phyloP scores from a whole-genome alignment of 2,113 vertebrate species.

The Prionailurus bengalensis region DNA sequence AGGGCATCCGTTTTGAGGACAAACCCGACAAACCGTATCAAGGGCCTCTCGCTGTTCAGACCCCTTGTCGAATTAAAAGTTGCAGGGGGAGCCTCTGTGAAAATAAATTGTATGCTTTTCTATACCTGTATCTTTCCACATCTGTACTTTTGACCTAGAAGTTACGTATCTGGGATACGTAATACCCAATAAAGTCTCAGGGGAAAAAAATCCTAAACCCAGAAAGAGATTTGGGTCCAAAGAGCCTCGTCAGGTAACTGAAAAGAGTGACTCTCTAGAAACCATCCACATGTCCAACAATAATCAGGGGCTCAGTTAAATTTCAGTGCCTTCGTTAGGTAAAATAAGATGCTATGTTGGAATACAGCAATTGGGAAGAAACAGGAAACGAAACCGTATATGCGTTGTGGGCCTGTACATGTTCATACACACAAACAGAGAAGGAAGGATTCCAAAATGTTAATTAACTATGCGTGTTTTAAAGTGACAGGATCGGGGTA shows the following conservation, averaged over 20 bases:
- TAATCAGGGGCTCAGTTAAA: not conserved
- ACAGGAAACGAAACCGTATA: not conserved
- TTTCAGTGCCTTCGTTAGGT: not conserved
- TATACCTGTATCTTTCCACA: not conserved
- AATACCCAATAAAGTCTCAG: not conserved
- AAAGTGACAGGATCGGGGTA: not conserved
- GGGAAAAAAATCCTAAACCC: not conserved
- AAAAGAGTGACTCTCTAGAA: not conserved
- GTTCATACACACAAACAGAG: not conserved
- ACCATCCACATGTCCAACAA: not conserved
- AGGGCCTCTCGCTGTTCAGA: not conserved
- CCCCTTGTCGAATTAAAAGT: not conserved
- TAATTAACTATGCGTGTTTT: not conserved
- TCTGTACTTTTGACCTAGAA: not conserved
- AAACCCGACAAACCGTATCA: not conserved
- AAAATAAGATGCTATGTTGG: not conserved
- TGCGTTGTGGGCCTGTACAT: rapidly evolving
- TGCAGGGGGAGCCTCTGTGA: not conserved
- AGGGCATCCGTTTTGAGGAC: not conserved
- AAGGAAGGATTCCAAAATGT: not conserved
- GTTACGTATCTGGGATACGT: not conserved
- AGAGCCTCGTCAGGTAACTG: not conserved
- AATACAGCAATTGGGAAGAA: not conserved
- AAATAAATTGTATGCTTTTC: not conserved
- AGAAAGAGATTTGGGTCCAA: not conserved